phyloP scores from a whole-genome alignment of 2,113 vertebrate species.

The chimpanzee (Pan troglodytes) region NHGRI_mPanTro3-v2.1_pri NC_086015.1:98038001-98038500 shows the following conservation, averaged over 20 bases:
- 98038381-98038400: background rate
- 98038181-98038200: conserved; percentile 5
- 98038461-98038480: background rate
- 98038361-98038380: background rate
- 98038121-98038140: conserved; percentile 32
- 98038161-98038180: conserved; percentile 21
- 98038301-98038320: background rate
- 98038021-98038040: conserved; percentile 55
- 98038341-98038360: background rate
- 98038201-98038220: background rate
- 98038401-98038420: background rate
- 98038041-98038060: conserved; percentile 61
- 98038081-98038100: background rate
- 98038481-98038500: background rate
- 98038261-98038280: background rate
- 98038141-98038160: background rate
- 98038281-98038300: background rate
- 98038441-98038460: background rate
- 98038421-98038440: background rate
- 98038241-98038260: background rate
- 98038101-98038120: conserved; percentile 5
- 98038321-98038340: background rate
- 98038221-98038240: background rate
- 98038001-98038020: conserved; percentile 61
- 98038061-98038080: conserved; percentile 13